Percentiles rank a stretch among this genome's conserved stretches.
Evolutionary conservation across 2,113 vertebrate genomes (phyloP).

Genomic region (Chamaea fasciata): DNA sequence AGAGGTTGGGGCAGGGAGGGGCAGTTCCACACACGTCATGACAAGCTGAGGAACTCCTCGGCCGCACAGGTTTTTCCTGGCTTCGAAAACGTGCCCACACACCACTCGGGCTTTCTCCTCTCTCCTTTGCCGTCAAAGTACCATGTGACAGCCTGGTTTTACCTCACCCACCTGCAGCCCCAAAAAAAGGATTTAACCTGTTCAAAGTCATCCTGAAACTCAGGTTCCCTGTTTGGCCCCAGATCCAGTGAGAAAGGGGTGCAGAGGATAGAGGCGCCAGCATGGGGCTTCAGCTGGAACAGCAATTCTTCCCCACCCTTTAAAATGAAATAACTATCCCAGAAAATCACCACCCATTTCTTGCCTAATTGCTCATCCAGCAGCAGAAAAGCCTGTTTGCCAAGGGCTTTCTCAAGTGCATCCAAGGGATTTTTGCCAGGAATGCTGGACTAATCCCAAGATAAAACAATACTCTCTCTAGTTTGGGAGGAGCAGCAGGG

Average conservation of each 20-base stretch:
- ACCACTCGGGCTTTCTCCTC: rapidly evolving
- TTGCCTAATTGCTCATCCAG: neutral
- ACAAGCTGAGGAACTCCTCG: neutral
- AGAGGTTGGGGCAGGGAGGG: neutral
- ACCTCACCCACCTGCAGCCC: neutral
- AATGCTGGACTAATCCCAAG: neutral
- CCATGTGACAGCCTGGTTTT: neutral
- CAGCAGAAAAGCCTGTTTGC: neutral
- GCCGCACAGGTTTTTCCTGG: neutral
- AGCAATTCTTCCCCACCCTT: neutral
- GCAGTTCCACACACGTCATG: neutral
- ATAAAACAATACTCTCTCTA: neutral
- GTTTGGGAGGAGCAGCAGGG: neutral
- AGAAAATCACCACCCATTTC: neutral
- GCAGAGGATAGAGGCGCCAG: rapidly evolving
- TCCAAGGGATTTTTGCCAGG: neutral
- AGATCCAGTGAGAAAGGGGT: neutral
- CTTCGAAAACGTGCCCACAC: neutral
- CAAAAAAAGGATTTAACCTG: neutral
- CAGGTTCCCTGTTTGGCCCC: rapidly evolving
- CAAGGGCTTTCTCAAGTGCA: neutral
- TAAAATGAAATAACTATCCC: neutral
- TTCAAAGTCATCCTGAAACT: neutral
- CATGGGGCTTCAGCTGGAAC: neutral
- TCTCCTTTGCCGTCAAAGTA: rapidly evolving